These are phyloP conservation scores for Scaptomyza flava DNA, from an alignment of 2,888 invertebrate species.

Conservation along the genomic window DNA sequence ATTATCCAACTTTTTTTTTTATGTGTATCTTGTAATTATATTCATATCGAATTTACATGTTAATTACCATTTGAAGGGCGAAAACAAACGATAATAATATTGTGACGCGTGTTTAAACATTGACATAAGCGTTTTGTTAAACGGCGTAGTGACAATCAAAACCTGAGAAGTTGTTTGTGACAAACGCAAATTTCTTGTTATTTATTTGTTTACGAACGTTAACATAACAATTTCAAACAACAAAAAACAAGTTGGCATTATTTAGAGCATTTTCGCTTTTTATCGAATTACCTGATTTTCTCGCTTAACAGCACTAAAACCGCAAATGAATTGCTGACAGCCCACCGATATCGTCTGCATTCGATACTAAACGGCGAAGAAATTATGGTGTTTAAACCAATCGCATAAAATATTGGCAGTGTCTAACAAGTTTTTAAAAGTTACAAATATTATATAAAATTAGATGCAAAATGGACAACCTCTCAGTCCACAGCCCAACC, in stretches of 20 bases:
- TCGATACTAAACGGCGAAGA: conserved; percentile 5
- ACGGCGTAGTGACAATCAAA: no score
- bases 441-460: neutral
- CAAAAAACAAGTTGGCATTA: neutral
- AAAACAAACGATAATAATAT: neutral
- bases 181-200: neutral
- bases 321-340: neutral
- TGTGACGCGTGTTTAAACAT: neutral
- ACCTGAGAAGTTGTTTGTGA: no score
- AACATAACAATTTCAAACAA: neutral
- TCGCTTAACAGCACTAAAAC: conserved; percentile 6
- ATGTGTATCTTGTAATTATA: neutral
- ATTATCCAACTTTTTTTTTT: neutral
- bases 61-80: neutral
- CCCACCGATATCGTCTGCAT: neutral
- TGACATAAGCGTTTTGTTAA: neutral
- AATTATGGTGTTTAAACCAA: neutral
- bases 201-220: neutral
- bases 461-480: neutral
- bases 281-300: neutral
- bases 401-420: neutral
- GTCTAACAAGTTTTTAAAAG: neutral
- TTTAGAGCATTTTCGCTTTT: neutral
- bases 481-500: neutral
- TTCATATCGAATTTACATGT: neutral